These are phyloP conservation scores for Perithous albicinctus DNA, from an alignment of 2,888 invertebrate species.

Conservation along the genomic window DNA sequence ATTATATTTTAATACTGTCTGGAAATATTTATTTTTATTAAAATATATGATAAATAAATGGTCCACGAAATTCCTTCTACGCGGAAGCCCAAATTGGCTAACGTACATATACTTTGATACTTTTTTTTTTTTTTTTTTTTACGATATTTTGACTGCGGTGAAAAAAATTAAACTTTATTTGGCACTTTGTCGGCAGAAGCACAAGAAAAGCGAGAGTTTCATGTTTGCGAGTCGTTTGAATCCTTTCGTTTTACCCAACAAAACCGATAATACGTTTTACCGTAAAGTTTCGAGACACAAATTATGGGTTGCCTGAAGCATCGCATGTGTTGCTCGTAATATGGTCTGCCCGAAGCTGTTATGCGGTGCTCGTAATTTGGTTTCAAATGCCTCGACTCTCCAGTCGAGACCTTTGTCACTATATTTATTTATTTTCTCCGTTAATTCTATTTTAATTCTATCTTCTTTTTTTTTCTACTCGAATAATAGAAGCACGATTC, in stretches of 20 bases:
- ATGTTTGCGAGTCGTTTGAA: background rate
- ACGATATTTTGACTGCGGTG: background rate
- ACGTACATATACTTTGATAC: no score
- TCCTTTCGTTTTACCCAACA: background rate
- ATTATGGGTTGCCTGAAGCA: background rate
- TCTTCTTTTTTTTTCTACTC: background rate
- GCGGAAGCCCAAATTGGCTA: no score
- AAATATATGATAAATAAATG: no score
- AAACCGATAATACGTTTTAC: background rate
- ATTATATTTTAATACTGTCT: no score
- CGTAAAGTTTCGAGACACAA: background rate
- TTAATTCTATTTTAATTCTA: constrained; percentile 17
- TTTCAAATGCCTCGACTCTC: background rate
- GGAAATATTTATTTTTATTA: no score
- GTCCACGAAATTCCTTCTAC: no score
- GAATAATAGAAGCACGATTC: background rate
- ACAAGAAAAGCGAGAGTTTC: background rate
- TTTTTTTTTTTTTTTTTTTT: no score
- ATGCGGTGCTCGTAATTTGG: background rate
- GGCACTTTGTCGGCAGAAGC: background rate
- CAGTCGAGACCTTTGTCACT: background rate
- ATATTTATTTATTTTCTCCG: background rate
- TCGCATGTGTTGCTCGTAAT: background rate
- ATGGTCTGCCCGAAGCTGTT: background rate
- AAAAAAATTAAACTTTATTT: background rate